phyloP scores from a whole-genome alignment of 2,888 invertebrate species.

The Tenthredo livida region DNA sequence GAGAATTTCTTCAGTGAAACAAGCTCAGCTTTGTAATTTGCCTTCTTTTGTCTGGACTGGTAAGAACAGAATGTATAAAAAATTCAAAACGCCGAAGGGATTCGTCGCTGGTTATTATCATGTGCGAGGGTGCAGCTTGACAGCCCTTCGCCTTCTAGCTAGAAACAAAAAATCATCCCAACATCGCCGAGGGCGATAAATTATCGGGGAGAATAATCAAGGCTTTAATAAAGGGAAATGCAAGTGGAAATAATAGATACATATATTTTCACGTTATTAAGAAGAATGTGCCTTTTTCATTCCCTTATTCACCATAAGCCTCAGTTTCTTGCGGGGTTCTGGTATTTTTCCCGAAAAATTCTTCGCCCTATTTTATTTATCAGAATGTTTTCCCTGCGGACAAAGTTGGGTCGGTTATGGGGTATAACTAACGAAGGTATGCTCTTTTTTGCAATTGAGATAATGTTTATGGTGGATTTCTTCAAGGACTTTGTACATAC shows the following conservation, averaged over 20 bases:
- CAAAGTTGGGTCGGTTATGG: background rate
- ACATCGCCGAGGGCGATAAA: background rate
- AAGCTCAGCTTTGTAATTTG: background rate
- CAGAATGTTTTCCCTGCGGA: background rate
- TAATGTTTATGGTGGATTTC: background rate
- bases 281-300: background rate
- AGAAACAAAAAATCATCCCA: background rate
- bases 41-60: background rate
- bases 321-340: background rate
- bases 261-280: background rate
- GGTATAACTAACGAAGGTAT: background rate
- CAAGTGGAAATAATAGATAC: background rate
- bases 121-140: background rate
- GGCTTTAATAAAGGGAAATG: background rate
- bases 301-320: background rate
- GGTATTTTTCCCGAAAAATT: background rate
- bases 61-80: background rate
- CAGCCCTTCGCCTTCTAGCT: background rate
- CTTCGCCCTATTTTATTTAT: background rate
- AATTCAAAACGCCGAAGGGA: background rate
- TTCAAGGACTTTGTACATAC: constrained; percentile 1
- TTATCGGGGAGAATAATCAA: background rate
- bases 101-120: background rate
- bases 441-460: background rate
- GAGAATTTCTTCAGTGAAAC: background rate